phyloP scores from a whole-genome alignment of 2,113 vertebrate species.

The Sinocyclocheilus grahami region DNA sequence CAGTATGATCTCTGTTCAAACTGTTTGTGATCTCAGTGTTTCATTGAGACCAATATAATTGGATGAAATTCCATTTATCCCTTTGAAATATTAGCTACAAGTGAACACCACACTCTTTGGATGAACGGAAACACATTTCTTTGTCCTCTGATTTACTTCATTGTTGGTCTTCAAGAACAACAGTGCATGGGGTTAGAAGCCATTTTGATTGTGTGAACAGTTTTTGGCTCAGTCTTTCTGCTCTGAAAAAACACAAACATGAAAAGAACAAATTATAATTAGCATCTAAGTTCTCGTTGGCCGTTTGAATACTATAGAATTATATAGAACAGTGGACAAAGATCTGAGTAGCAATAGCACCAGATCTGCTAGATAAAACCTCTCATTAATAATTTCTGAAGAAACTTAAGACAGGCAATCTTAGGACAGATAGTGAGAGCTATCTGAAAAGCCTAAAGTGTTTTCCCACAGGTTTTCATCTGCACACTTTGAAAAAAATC shows the following conservation, averaged over 20 bases:
- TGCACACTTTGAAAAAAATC: too few species aligned
- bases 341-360: neutral
- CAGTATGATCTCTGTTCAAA: neutral
- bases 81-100: neutral
- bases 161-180: neutral
- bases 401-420: neutral
- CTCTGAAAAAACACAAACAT: neutral
- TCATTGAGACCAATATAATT: neutral
- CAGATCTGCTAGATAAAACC: neutral
- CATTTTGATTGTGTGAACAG: neutral
- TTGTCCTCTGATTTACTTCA: neutral
- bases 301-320: neutral
- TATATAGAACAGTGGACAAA: neutral
- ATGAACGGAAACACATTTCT: neutral
- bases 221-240: neutral
- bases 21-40: neutral
- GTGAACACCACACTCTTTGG: neutral
- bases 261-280: slow-evolving; percentile 24
- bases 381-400: neutral
- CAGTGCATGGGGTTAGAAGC: neutral
- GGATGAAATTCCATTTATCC: neutral
- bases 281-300: neutral
- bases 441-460: neutral
- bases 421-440: neutral
- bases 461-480: neutral